phyloP scores from a whole-genome alignment of 2,888 invertebrate species.

The Nomada ruficornis region DNA sequence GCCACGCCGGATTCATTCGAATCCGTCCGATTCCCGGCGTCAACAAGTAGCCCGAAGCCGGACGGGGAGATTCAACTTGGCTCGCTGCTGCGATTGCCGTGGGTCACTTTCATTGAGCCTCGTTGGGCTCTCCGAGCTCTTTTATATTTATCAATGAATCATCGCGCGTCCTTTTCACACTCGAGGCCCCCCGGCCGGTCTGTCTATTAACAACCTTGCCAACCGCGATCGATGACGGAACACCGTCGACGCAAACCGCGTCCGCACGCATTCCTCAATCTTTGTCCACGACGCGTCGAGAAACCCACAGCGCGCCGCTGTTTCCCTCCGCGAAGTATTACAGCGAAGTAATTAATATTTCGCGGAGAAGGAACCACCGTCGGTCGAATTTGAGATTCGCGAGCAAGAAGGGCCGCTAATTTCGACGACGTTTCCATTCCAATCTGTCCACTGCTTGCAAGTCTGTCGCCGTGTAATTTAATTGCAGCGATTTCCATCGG shows the following conservation, averaged over 20 bases:
- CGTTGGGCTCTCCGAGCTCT: slow-evolving; percentile 23
- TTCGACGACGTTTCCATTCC: too few relatives aligned
- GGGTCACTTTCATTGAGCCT: slow-evolving; percentile 57
- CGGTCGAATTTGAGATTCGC: too few relatives aligned
- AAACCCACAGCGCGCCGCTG: too few relatives aligned
- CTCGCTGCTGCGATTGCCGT: slow-evolving; percentile 17
- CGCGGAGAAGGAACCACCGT: too few relatives aligned
- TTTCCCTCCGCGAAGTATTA: too few relatives aligned
- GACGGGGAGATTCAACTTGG: neutral
- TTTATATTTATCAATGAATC: slow-evolving; percentile 55
- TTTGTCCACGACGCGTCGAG: neutral
- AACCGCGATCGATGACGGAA: slow-evolving; percentile 6
- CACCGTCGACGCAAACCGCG: neutral
- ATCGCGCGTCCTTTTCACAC: neutral
- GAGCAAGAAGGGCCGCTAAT: too few relatives aligned
- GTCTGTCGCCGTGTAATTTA: too few relatives aligned
- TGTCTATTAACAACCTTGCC: neutral
- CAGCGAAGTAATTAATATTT: too few relatives aligned
- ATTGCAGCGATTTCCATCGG: too few relatives aligned
- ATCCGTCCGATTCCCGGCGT: slow-evolving; percentile 41
- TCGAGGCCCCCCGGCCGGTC: neutral
- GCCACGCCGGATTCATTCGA: slow-evolving; percentile 47
- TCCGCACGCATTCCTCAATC: neutral
- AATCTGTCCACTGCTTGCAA: too few relatives aligned
- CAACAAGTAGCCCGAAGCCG: slow-evolving; percentile 30